Base-by-base conservation (phyloP, 2,113 vertebrate genomes). In the Heterochromis multidens region DNA sequence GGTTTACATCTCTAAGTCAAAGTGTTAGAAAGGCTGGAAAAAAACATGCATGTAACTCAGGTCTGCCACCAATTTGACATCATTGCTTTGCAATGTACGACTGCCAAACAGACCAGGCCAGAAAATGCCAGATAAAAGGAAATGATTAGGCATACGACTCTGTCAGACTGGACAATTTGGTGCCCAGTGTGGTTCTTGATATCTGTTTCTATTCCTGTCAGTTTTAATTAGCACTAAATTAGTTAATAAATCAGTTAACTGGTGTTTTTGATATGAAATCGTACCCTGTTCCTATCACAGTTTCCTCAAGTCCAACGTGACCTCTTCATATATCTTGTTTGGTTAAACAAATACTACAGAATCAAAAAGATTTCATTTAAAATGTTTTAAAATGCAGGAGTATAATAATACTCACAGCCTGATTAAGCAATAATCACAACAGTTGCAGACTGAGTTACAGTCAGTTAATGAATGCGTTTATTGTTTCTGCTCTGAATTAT, bases 391-490 rank as follows among this genome's bases (percentile, higher is more conserved):
- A 49, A 72, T 27, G 40, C 67, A 72, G 43, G 65, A 7, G 43
- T 27, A 8, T 46, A 1, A 31, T 52, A 74, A 72, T 49, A 19
- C 65, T 72, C 25, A 0, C 67, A 21, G 27, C 2, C 25, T 16
- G 43, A 46, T 56, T 56, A 56, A 21, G 19, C 52, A n/a, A 4
- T 54, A 54, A 10, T n/a, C 19, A n/a, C 3, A 11, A 29, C 4
- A 72, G 2, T 29, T 49, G 43, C 23, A 5, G 67, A 11, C 67
- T 49, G 25, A 2, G 67, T 13, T 49, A 72, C 16, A 21, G 3
- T 21, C 9, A 46, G 43, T 5, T 14, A 3, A 72, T 17, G 4
- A 31, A 72, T 72, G 0, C 1, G 2, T 49, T 49, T 52, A 5
- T 72, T 13, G 0, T 52, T 29, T 52, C 8, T 27, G 4, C 7